phyloP scores from a whole-genome alignment of 2,797 vertebrate species.

The Triplophysa yarkandensis region DNA sequence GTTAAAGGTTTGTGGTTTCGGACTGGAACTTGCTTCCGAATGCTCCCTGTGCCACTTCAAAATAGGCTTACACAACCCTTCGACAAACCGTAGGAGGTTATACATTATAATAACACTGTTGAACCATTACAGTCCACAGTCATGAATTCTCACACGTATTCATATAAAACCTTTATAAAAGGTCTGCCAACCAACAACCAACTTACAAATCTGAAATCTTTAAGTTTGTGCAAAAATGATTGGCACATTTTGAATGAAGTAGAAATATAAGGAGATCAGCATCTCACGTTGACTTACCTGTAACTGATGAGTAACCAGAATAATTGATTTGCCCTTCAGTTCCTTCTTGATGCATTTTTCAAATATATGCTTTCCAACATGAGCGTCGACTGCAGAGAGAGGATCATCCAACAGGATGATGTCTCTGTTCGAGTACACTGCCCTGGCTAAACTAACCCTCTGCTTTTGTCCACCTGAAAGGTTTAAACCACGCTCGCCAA shows the following conservation, averaged over 20 bases:
- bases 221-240: background rate
- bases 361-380: conserved; percentile 80
- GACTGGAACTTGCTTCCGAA: background rate
- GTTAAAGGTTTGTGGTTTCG: conserved; percentile 7
- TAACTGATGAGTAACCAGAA: conserved; percentile 80
- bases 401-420: conserved; percentile 82
- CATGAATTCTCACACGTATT: background rate
- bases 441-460: conserved; percentile 78
- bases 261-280: background rate
- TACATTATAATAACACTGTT: conserved; percentile 1
- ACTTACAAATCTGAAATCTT: background rate
- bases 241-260: background rate
- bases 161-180: background rate
- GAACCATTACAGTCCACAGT: background rate
- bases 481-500: conserved; percentile 79
- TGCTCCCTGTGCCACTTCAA: background rate
- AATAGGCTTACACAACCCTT: background rate
- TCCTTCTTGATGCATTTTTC: conserved; percentile 77
- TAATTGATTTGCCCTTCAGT: conserved; percentile 73
- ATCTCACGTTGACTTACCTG: conserved; percentile 70
- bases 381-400: conserved; percentile 78
- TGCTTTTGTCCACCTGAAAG: conserved; percentile 84
- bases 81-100: background rate
- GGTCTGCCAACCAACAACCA: background rate
- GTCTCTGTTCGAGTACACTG: conserved; percentile 76